phyloP scores from a whole-genome alignment of 2,113 vertebrate genomes.

The Rhynchomys soricoides region DNA sequence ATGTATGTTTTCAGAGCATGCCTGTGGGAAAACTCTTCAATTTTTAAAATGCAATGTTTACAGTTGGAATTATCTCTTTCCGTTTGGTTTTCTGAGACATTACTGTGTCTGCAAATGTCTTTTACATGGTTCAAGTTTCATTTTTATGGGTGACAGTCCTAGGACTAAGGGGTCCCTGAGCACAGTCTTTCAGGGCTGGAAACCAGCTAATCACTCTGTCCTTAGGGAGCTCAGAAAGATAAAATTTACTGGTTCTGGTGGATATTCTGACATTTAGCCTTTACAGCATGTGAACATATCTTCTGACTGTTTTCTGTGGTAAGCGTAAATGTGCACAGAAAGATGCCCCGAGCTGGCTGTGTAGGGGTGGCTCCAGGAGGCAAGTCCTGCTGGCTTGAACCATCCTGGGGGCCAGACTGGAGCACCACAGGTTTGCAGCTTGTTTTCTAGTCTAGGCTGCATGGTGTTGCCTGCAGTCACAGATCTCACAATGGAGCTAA shows the following conservation, averaged over 20 bases:
- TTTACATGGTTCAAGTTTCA: not conserved
- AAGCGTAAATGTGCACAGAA: no score
- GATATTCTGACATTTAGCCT: not conserved
- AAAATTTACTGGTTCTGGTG: not conserved
- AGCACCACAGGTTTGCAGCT: not conserved
- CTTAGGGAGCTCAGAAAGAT: not conserved
- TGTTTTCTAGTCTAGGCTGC: not conserved
- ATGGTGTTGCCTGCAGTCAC: not conserved
- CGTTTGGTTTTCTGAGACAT: not conserved
- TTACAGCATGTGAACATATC: not conserved
- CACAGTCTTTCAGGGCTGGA: no score
- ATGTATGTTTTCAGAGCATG: not conserved
- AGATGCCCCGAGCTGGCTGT: not conserved
- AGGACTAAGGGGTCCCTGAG: not conserved
- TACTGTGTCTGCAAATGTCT: not conserved
- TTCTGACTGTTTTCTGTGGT: not conserved
- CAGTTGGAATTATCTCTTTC: not conserved
- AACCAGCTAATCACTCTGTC: not conserved
- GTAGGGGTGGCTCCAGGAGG: not conserved
- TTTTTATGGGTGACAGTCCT: not conserved
- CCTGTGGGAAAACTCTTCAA: not conserved
- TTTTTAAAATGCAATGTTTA: not conserved
- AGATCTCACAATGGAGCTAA: not conserved
- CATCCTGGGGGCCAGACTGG: no score
- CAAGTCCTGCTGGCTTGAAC: rapidly evolving